These are phyloP conservation scores for Cynocephalus volans DNA, from an alignment of 2,113 vertebrate species.

Conservation along the genomic window DNA sequence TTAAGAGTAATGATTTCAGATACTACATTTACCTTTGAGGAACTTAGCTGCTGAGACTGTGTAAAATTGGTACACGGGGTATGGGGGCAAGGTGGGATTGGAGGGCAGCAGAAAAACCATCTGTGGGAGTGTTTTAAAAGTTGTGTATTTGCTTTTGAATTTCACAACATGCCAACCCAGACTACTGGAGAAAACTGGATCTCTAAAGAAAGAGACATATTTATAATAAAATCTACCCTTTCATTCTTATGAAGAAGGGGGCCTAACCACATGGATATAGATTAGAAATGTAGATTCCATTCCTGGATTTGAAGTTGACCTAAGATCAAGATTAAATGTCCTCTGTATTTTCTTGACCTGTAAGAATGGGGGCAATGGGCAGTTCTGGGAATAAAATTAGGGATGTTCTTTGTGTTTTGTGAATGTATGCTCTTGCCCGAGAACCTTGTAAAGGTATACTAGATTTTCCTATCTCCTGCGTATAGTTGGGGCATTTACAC, in stretches of 20 bases:
- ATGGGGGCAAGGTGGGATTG: neutral
- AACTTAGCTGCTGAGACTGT: neutral
- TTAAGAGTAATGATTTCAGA: neutral
- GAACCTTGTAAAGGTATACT: neutral
- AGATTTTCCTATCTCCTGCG: neutral
- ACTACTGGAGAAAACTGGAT: slow-evolving; percentile 56
- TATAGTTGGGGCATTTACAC: neutral
- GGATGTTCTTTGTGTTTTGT: neutral
- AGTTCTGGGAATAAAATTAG: neutral
- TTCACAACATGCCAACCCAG: slow-evolving; percentile 64
- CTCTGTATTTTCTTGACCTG: neutral
- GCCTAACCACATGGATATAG: neutral
- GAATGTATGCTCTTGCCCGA: neutral
- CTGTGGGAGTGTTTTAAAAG: slow-evolving; percentile 61
- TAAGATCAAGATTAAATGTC: neutral
- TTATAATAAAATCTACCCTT: slow-evolving; percentile 56
- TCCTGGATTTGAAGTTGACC: slow-evolving; percentile 7
- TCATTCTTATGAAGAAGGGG: neutral
- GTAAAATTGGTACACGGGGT: neutral
- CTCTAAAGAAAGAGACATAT: slow-evolving; percentile 43
- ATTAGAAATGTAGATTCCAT: slow-evolving; percentile 26
- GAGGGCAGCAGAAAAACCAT: neutral
- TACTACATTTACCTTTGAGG: neutral
- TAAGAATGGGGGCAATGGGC: neutral
- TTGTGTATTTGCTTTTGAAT: slow-evolving; percentile 69